Base-by-base conservation (phyloP, 1,140 invertebrate species). In the Frieseomelitta varia region DNA sequence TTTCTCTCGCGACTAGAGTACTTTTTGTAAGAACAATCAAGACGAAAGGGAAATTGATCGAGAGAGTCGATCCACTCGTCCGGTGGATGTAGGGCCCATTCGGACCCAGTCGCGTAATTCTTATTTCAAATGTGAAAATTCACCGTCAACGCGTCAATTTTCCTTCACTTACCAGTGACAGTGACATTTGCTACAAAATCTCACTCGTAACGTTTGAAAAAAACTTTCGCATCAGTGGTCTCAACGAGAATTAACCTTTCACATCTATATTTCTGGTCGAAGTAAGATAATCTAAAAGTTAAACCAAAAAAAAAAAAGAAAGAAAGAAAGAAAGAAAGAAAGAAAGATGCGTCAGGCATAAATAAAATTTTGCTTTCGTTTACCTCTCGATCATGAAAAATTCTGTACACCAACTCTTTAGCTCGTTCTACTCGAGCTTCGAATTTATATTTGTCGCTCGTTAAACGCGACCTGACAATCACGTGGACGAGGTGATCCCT, bases 1-100 rank as follows among this genome's bases (percentile, higher is more conserved):
- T 79, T 47, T 71, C 47, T 78, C 58, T 56, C 55, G 61, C 74
- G 53, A 47, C 24, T 55, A 71, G 68, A 34, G 30, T 30, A 47
- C n/a, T 53, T n/a, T n/a, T n/a, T 15, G 53, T 11, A 56, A 30
- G 47, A 30, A 58, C 24, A 27, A 10, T 72, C 34, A 69, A 63
- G 39, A 34, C 24, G 12, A 19, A 14, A 3, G 17, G 17, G 12
- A 27, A 65, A 27, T 47, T 47, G 15, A 65, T 30, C 30, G 30
- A 30, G 30, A 30, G 1, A 15, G 63, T 61, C n/a, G n/a, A 61
- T 24, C 58, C 58, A 39, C 4, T 61, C 24, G 58, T 4, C 12
- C 58, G 24, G 24, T 24, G 58, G 58, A 58, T 58, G 24, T 58
- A 58, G 58, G 3, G 2, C 12, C n/a, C 58, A n/a, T n/a, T n/a